Evolutionary conservation across 2,888 invertebrate genomes (phyloP).

Genomic region (Meganola albula): DNA sequence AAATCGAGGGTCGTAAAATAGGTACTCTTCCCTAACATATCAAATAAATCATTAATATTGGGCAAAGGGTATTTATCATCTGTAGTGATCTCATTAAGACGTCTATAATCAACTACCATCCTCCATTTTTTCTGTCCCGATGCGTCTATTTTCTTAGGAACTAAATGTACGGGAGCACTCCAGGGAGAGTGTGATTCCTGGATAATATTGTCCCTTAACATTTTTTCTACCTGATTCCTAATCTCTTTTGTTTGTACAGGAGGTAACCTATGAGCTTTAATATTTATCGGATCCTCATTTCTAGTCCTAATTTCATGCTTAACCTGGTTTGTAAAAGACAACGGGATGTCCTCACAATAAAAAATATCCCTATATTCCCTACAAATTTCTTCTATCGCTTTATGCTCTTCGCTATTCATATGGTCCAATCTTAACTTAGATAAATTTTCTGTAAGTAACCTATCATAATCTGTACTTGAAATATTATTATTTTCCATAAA

Average conservation of each 20-base stretch:
- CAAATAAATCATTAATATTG: slow-evolving; percentile 19
- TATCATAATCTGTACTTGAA: not conserved
- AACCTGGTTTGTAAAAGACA: slow-evolving; percentile 24
- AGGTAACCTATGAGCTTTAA: not conserved
- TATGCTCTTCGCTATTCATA: slow-evolving; percentile 27
- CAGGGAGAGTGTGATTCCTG: slow-evolving; percentile 1
- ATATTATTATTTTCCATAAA: not conserved
- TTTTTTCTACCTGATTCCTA: slow-evolving; percentile 1
- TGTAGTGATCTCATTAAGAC: slow-evolving; percentile 17
- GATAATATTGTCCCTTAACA: not conserved
- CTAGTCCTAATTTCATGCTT: slow-evolving; percentile 30
- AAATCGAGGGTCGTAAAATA: slow-evolving; percentile 1
- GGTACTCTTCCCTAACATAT: slow-evolving; percentile 14
- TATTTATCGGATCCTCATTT: not conserved
- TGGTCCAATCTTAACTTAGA: slow-evolving; percentile 14
- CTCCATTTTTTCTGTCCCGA: slow-evolving; percentile 3
- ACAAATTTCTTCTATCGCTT: slow-evolving; percentile 17
- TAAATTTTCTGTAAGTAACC: slow-evolving; percentile 10
- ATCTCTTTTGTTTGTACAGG: not conserved
- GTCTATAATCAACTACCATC: slow-evolving; percentile 43
- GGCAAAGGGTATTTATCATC: slow-evolving; percentile 20
- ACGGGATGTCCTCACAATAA: slow-evolving; percentile 23
- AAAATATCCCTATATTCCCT: slow-evolving; percentile 29
- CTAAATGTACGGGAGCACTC: slow-evolving; percentile 2
- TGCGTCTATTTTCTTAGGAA: slow-evolving; percentile 3